Evolutionary conservation across 2,113 vertebrate genomes (phyloP).

Genomic region (Coturnix japonica): DNA sequence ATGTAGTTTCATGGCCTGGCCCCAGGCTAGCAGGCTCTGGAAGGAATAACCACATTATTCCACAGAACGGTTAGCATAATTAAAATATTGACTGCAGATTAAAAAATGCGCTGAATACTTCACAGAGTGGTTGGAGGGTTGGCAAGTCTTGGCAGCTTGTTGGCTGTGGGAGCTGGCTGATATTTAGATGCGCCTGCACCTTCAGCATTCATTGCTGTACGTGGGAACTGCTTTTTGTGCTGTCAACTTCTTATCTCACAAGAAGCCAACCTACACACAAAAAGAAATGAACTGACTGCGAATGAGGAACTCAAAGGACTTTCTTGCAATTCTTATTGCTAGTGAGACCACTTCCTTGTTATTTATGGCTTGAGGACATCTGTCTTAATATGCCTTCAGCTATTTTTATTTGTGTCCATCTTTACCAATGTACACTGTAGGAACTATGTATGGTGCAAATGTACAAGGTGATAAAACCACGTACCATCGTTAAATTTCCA

Average conservation of each 20-base stretch:
- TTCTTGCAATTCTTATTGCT: slow-evolving; percentile 34
- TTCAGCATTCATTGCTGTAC: not conserved
- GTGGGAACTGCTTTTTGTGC: slow-evolving; percentile 57
- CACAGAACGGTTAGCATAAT: slow-evolving; percentile 62
- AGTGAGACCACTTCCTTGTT: slow-evolving; percentile 32
- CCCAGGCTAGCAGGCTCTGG: slow-evolving; percentile 41
- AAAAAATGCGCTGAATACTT: slow-evolving; percentile 61
- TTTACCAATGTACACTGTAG: not conserved
- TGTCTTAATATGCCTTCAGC: not conserved
- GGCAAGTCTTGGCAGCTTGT: slow-evolving; percentile 47
- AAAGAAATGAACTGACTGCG: slow-evolving; percentile 42
- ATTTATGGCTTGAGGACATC: slow-evolving; percentile 50
- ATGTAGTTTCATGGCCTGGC: slow-evolving; percentile 37
- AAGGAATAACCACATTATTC: slow-evolving; percentile 47
- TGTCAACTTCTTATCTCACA: slow-evolving; percentile 28
- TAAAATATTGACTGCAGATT: slow-evolving; percentile 70
- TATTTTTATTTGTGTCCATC: slow-evolving; percentile 54
- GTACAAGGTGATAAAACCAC: slow-evolving; percentile 37
- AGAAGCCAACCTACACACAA: slow-evolving; percentile 47
- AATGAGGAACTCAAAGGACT: slow-evolving; percentile 26
- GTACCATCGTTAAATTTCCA: not conserved
- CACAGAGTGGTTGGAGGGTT: slow-evolving; percentile 34
- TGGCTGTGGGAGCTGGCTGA: slow-evolving; percentile 57
- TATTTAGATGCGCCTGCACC: slow-evolving; percentile 42
- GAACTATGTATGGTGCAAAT: slow-evolving; percentile 26